Evolutionary conservation across 1,140 invertebrate genomes (phyloP).

Genomic region (Rhizoglyphus robini): DNA sequence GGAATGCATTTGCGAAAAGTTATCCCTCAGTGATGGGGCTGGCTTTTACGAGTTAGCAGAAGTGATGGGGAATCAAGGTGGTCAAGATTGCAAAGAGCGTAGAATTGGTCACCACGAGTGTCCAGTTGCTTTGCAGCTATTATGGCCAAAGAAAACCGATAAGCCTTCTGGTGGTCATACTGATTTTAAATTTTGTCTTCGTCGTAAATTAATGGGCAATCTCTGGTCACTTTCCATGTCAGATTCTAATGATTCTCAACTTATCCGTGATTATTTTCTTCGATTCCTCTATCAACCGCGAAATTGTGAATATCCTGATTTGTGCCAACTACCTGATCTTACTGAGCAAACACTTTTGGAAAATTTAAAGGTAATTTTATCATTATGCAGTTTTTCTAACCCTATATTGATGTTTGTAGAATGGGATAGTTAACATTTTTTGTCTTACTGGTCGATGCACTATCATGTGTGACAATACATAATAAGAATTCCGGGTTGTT

Average conservation of each 20-base stretch:
- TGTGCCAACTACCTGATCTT: conserved; percentile 84
- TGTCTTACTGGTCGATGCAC: too few species aligned
- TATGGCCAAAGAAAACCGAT: conserved; percentile 61
- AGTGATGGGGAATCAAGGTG: conserved; percentile 50
- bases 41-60: conserved; percentile 75
- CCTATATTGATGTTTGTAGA: too few species aligned
- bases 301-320: conserved; percentile 74
- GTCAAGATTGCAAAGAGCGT: conserved; percentile 71
- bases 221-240: conserved; percentile 29
- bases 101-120: conserved; percentile 67
- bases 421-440: too few species aligned
- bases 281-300: conserved; percentile 76
- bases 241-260: conserved; percentile 59
- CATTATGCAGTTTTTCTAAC: background rate
- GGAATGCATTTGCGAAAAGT: conserved; percentile 61
- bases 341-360: conserved; percentile 84
- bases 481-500: too few species aligned
- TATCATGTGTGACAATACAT: too few species aligned
- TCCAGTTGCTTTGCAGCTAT: conserved; percentile 76
- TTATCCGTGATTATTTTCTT: conserved; percentile 76
- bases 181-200: conserved; percentile 55
- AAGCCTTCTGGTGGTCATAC: conserved; percentile 13
- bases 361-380: conserved; percentile 49
- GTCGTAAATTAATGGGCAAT: conserved; percentile 50
- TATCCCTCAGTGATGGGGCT: conserved; percentile 42